Evolutionary conservation across 2,888 invertebrate genomes (phyloP).

Genomic region (Ariolimax columbianus): DNA sequence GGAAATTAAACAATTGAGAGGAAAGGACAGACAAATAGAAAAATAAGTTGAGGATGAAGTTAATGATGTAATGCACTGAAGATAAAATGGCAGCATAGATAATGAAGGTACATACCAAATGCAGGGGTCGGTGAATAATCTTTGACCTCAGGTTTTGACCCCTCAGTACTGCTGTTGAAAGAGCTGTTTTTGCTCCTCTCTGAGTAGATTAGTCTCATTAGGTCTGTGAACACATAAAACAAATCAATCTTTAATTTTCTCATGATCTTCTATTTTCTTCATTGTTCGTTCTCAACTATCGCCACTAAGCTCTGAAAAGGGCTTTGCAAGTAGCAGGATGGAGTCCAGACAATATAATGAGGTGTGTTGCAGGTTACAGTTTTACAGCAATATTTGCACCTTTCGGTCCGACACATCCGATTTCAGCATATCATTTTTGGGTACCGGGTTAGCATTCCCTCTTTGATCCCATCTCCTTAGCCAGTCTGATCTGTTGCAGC

Average conservation of each 20-base stretch:
- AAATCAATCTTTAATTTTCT: neutral
- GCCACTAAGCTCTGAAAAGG: no score
- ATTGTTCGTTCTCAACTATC: no score
- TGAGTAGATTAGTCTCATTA: constrained; percentile 64
- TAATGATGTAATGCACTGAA: neutral
- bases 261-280: neutral
- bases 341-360: no score
- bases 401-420: no score
- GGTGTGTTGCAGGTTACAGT: no score
- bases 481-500: no score
- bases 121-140: neutral
- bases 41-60: neutral
- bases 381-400: no score
- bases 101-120: neutral
- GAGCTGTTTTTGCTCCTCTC: constrained; percentile 69
- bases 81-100: neutral
- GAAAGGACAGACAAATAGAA: neutral
- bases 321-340: no score
- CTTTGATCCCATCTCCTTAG: no score
- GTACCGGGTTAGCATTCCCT: no score
- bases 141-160: constrained; percentile 35
- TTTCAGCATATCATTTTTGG: no score
- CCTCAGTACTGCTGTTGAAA: constrained; percentile 64
- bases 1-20: neutral
- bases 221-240: constrained; percentile 60